Conservation (phyloP, 2,113 vertebrate genomes). For the Halichoeres trimaculatus region DNA sequence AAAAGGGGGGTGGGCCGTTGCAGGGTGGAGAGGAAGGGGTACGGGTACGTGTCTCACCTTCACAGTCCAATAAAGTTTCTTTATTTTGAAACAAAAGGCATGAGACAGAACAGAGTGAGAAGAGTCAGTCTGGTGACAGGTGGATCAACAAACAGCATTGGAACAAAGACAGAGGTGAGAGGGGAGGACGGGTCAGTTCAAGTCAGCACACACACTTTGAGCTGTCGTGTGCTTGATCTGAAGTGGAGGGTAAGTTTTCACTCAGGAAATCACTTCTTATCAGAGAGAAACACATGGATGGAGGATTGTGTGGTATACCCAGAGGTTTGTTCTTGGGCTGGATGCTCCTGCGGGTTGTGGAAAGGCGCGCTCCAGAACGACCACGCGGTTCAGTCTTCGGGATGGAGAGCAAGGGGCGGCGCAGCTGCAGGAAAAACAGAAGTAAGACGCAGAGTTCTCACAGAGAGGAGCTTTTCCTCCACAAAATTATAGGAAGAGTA, state of each 20-base stretch:
- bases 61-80: constrained; percentile 86
- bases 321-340: constrained; percentile 93
- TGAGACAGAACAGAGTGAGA: constrained; percentile 83
- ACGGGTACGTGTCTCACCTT: constrained; percentile 79
- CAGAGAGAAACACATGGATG: constrained; percentile 17
- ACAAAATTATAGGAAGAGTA: no score
- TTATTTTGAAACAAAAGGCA: constrained; percentile 77
- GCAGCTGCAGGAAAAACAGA: constrained; percentile 81
- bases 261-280: no score
- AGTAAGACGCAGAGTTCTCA: background rate
- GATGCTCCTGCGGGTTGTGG: constrained; percentile 94
- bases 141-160: constrained; percentile 57
- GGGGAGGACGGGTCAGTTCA: constrained; percentile 51
- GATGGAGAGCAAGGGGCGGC: constrained; percentile 94
- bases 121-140: constrained; percentile 75
- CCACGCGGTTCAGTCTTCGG: constrained; percentile 91
- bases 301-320: constrained; percentile 76
- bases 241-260: constrained; percentile 32
- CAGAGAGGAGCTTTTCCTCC: no score
- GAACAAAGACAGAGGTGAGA: constrained; percentile 64
- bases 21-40: constrained; percentile 67
- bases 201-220: constrained; percentile 48
- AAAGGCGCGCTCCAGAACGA: constrained; percentile 91
- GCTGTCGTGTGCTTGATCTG: constrained; percentile 39
- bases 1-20: constrained; percentile 56